Evolutionary conservation across 2,113 vertebrate species (phyloP).

Genomic region (Etia nguti): DNA sequence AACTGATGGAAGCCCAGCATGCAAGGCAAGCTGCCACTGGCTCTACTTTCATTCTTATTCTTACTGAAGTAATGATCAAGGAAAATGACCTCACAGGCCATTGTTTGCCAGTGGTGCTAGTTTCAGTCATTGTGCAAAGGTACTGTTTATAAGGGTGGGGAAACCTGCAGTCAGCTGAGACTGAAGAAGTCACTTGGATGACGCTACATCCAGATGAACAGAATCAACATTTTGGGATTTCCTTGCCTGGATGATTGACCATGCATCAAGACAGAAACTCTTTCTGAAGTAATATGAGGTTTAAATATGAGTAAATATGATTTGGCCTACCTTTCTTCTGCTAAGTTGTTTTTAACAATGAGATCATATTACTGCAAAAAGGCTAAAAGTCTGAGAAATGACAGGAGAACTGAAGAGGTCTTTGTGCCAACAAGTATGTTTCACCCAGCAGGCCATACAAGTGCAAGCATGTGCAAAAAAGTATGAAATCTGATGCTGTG

Average conservation of each 20-base stretch:
- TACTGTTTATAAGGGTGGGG: neutral
- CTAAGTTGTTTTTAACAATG: neutral
- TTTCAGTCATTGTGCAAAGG: neutral
- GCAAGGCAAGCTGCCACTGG: neutral
- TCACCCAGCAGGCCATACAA: neutral
- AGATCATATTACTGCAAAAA: neutral
- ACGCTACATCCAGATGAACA: accelerated
- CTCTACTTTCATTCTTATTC: neutral
- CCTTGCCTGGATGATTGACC: neutral
- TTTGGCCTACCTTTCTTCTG: neutral
- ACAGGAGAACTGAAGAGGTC: neutral
- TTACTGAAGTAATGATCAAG: neutral
- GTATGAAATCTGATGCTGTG: neutral
- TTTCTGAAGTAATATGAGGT: neutral
- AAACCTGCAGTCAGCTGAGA: neutral
- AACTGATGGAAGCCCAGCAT: neutral
- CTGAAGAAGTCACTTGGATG: neutral
- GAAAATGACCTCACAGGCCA: accelerated
- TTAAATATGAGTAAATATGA: neutral
- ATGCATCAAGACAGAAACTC: neutral
- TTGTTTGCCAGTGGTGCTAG: accelerated
- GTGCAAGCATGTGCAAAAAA: neutral
- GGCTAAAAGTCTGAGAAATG: neutral
- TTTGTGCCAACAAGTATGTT: neutral
- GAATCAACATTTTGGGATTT: neutral